Percentiles rank a stretch among this genome's conserved stretches.
Evolutionary conservation across 92 coral and sea anemone species (phyloP).

Genomic region (Metridium senile): DNA sequence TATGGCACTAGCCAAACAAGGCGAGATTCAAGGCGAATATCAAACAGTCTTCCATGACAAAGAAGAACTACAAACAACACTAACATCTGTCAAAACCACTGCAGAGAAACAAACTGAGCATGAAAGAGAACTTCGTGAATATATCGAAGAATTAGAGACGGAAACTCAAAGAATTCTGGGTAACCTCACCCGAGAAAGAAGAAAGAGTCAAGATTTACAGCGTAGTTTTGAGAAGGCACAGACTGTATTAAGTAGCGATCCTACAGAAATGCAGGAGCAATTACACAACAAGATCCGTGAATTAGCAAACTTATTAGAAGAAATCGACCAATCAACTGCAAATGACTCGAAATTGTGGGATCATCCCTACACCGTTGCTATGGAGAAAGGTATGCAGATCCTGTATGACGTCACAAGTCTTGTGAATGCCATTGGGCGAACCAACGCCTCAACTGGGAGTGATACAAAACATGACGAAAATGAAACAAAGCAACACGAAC

Average conservation of each 20-base stretch:
- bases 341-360: neutral
- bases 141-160: constrained; percentile 9
- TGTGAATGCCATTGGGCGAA: constrained; percentile 11
- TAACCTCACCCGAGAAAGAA: neutral
- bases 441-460: neutral
- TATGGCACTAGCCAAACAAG: constrained; percentile 9
- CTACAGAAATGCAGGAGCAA: neutral
- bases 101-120: neutral
- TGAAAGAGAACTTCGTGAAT: constrained; percentile 1
- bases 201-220: neutral
- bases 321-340: constrained; percentile 7
- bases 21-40: constrained; percentile 7
- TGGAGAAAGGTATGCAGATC: constrained; percentile 38
- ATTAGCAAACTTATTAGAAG: constrained; percentile 6
- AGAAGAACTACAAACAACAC: neutral
- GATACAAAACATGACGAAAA: neutral
- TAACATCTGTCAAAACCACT: neutral
- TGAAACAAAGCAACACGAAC: neutral
- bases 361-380: constrained; percentile 13
- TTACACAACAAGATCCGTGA: constrained; percentile 25
- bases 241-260: neutral
- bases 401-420: constrained; percentile 32
- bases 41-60: neutral
- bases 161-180: constrained; percentile 5
- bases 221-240: constrained; percentile 5